These are phyloP conservation scores for Drosophila bocqueti DNA, from an alignment of 1,140 invertebrate species.

Conservation along the genomic window DNA sequence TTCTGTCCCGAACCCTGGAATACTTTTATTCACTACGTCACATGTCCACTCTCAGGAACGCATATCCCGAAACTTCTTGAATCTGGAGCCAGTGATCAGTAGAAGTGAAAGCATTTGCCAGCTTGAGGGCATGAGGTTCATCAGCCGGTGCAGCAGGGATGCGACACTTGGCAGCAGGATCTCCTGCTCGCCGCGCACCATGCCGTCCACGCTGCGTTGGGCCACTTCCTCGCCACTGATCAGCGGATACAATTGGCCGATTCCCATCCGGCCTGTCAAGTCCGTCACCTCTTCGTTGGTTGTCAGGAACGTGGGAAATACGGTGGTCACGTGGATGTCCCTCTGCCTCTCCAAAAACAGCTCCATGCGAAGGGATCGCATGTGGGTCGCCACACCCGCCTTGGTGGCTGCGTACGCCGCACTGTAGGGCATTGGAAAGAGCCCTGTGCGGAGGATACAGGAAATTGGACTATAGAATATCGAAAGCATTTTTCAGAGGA, in stretches of 20 bases:
- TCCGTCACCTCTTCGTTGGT: conserved; percentile 47
- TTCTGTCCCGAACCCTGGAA: not conserved
- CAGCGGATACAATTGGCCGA: conserved; percentile 44
- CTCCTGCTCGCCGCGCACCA: conserved; percentile 55
- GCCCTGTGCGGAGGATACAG: conserved; percentile 4
- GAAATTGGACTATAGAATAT: not conserved
- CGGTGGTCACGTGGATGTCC: conserved; percentile 56
- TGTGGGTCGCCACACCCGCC: conserved; percentile 89
- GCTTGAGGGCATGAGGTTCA: conserved; percentile 27
- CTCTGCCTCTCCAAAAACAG: conserved; percentile 38
- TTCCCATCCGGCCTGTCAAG: not conserved
- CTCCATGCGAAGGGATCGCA: conserved; percentile 87
- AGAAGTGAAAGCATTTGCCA: conserved; percentile 32
- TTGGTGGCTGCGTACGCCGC: conserved; percentile 89
- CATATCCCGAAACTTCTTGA: conserved; percentile 9
- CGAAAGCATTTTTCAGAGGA: too few species aligned
- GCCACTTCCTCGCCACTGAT: conserved; percentile 46
- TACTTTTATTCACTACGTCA: conserved; percentile 8
- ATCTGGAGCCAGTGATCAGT: not conserved
- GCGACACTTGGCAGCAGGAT: conserved; percentile 35
- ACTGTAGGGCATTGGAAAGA: conserved; percentile 44
- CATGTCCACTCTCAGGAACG: not conserved
- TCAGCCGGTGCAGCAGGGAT: conserved; percentile 2
- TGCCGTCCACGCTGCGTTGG: conserved; percentile 44
- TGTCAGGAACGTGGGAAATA: conserved; percentile 48